Conservation (phyloP, 2,888 invertebrate genomes). For the Dusona sp. region DNA sequence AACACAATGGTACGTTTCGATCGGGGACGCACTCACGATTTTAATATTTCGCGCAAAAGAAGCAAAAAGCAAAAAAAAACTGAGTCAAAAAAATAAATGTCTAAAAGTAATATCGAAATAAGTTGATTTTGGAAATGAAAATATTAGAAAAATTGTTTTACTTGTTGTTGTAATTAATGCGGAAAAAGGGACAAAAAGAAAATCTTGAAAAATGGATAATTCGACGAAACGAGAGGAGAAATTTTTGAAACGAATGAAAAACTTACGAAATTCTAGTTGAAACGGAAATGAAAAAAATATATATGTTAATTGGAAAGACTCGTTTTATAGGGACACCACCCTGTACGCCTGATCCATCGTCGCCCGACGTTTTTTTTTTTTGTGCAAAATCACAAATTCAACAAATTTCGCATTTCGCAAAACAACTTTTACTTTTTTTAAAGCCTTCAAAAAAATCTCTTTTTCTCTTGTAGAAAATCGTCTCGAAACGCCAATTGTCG, state of each 20-base stretch:
- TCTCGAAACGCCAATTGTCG: no score
- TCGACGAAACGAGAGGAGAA: no score
- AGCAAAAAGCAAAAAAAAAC: not conserved
- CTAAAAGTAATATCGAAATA: no score
- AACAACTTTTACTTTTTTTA: no score
- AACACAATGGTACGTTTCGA: slow-evolving; percentile 65
- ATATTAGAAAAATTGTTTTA: no score
- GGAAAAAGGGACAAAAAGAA: no score
- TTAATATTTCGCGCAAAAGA: slow-evolving; percentile 16
- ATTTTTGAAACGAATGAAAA: slow-evolving; percentile 35
- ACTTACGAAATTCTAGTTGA: not conserved
- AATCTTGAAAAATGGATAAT: not conserved
- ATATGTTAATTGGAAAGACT: no score
- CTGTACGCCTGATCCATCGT: slow-evolving; percentile 73
- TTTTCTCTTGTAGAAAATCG: not conserved
- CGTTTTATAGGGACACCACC: slow-evolving; percentile 72
- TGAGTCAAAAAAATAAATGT: no score
- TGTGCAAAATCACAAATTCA: not conserved
- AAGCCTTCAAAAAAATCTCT: not conserved
- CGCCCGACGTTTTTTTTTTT: slow-evolving; percentile 16
- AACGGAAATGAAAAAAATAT: slow-evolving; percentile 63
- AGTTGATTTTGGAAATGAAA: no score
- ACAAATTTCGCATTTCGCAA: no score
- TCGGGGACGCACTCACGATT: slow-evolving; percentile 65
- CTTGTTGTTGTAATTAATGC: no score